Conservation (phyloP, 2,797 vertebrate genomes). For the Amblyopsis hoosieri region DNA sequence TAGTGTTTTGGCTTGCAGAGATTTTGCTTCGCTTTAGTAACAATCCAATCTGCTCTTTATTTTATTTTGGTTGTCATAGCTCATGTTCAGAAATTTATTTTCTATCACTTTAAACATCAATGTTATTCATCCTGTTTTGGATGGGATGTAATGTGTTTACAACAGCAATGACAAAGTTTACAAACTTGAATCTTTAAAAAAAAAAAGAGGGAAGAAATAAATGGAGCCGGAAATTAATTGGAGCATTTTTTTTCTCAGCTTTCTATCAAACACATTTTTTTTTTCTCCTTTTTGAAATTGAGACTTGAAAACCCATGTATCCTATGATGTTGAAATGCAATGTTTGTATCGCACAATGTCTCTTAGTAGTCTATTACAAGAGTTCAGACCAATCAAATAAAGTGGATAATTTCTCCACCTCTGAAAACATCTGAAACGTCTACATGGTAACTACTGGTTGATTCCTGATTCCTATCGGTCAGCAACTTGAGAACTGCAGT, state of each 20-base stretch:
- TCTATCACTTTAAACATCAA: constrained; percentile 70
- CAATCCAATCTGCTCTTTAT: constrained; percentile 54
- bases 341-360: constrained; percentile 84
- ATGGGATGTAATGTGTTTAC: constrained; percentile 83
- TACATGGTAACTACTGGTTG: constrained; percentile 4
- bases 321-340: constrained; percentile 80
- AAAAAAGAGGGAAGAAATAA: constrained; percentile 64
- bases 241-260: constrained; percentile 72
- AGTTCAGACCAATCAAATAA: constrained; percentile 91
- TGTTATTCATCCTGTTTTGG: constrained; percentile 67
- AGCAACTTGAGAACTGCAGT: neutral
- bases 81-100: constrained; percentile 65
- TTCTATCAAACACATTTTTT: constrained; percentile 74
- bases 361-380: constrained; percentile 86
- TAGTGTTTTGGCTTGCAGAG: constrained; percentile 54
- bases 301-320: constrained; percentile 86
- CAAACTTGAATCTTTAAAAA: constrained; percentile 83
- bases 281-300: constrained; percentile 75
- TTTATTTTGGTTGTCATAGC: constrained; percentile 62
- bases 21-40: constrained; percentile 61
- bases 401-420: constrained; percentile 87
- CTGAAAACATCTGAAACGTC: constrained; percentile 31
- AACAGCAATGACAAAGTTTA: constrained; percentile 78
- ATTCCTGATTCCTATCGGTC: neutral
- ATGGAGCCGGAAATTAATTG: constrained; percentile 74